Evolutionary conservation across 2,888 invertebrate species (phyloP), one percentile per base, ranked within the genome.

Genomic region (Leucoma salicis): DNA sequence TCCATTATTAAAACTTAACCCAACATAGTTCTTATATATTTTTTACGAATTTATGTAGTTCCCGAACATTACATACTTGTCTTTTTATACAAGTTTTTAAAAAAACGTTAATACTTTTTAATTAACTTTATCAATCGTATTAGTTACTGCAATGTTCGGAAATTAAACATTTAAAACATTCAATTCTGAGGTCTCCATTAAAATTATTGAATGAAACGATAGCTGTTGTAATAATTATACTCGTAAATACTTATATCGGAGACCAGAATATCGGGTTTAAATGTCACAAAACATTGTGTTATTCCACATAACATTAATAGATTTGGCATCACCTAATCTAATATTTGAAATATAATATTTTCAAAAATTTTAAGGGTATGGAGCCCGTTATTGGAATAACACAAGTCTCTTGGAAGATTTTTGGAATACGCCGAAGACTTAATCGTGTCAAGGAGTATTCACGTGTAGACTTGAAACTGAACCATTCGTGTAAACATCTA

Each of bases 191-290:
- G 40, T 51, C 42, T 27, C 2, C 13, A 5, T 29, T 13, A 14
- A n/a, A 29, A 11, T 10, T 13, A 13, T 29, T 21, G 12, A 29
- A 29, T 29, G 29, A 29, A 6, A 13, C 6, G 4, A 29, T 29
- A 29, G 13, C 6, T 29, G 21, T 29, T 29, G 10, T 29, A 29
- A 29, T 13, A 29, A 13, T 7, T 29, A 29, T 21, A 29, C n/a
- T n/a, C n/a, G n/a, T n/a, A n/a, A n/a, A n/a, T n/a, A n/a, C n/a
- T n/a, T n/a, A 13, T 1, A 27, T 21, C 27, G 8, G 38, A 57
- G 59, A 62, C 66, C 49, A 59, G 63, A 64, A 49, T 58, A 59
- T 63, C 51, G 44, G 49, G 62, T 64, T 67, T 56, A 40, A 53
- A 51, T 39, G 49, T 49, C 35, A 42, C 54, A 46, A 55, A 47